Evolutionary conservation across 2,113 vertebrate genomes (phyloP).

Genomic region (Phalacrocorax carbo): DNA sequence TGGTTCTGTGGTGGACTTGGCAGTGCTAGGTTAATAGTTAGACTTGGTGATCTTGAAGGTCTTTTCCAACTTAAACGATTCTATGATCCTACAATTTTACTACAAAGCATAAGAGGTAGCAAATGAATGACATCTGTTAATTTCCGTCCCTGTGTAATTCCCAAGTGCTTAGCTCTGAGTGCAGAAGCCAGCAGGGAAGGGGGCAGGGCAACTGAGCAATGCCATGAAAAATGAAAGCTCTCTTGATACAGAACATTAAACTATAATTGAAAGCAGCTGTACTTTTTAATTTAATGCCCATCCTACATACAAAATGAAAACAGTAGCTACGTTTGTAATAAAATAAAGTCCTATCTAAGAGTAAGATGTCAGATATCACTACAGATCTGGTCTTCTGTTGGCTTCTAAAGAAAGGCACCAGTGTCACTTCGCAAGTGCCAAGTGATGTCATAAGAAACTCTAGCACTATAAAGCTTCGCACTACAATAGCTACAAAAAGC

Average conservation of each 20-base stretch:
- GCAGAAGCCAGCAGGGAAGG: not conserved
- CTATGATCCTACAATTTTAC: not conserved
- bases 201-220: not conserved
- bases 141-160: not conserved
- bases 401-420: not conserved
- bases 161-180: not conserved
- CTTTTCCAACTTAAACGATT: not conserved
- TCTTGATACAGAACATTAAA: constrained; percentile 2
- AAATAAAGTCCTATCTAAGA: not conserved
- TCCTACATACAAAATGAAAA: not conserved
- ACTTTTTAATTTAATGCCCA: not conserved
- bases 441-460: not conserved
- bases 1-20: not conserved
- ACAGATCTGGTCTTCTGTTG: not conserved
- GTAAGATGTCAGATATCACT: not conserved
- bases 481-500: not conserved
- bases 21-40: not conserved
- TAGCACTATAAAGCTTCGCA: not conserved
- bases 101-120: not conserved
- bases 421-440: not conserved
- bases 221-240: not conserved
- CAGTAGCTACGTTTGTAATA: not conserved
- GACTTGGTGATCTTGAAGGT: not conserved
- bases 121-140: not conserved
- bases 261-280: constrained; percentile 12